Conservation (phyloP, 2,888 invertebrate species). For the Melinopterus prodromus region DNA sequence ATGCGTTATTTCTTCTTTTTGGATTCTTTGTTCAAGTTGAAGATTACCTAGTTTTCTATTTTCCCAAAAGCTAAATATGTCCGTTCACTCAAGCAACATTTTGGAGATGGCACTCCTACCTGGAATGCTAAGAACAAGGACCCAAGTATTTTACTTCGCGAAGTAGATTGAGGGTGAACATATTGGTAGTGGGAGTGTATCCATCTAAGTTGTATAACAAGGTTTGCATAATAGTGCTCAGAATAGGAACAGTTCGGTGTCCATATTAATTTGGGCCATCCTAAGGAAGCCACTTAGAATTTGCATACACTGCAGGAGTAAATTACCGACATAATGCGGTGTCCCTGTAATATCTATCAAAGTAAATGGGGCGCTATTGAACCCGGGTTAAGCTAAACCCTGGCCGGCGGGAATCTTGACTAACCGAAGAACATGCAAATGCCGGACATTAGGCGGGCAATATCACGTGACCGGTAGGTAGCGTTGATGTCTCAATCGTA, state of each 20-base stretch:
- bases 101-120: too few relatives aligned
- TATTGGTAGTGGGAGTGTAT: background rate
- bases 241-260: constrained; percentile 13
- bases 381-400: background rate
- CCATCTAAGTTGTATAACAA: constrained; percentile 12
- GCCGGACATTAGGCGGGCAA: constrained; percentile 7
- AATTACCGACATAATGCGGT: background rate
- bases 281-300: background rate
- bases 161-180: background rate
- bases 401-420: constrained; percentile 1
- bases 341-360: background rate
- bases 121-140: too few relatives aligned
- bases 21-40: too few relatives aligned
- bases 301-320: background rate
- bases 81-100: too few relatives aligned
- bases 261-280: background rate
- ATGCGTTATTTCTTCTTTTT: too few relatives aligned
- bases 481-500: constrained; percentile 21
- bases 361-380: background rate
- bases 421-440: constrained; percentile 25
- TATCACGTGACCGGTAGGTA: constrained; percentile 13
- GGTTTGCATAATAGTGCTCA: constrained; percentile 8
- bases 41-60: too few relatives aligned
- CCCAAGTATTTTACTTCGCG: background rate
- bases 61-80: too few relatives aligned